phyloP scores from a whole-genome alignment of 2,113 vertebrate genomes.

The Motacilla alba region DNA sequence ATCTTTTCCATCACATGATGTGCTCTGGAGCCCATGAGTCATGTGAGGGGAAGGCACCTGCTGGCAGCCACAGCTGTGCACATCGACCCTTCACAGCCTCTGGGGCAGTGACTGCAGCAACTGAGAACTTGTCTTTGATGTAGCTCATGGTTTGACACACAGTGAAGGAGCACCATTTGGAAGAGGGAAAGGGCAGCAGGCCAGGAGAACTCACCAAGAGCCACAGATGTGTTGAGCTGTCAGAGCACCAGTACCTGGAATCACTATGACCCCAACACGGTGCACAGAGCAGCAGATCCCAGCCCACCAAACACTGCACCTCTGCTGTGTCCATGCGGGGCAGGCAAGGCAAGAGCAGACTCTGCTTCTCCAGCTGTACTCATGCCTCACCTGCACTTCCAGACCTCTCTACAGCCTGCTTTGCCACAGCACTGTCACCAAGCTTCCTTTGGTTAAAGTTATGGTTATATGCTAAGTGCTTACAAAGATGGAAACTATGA shows the following conservation, averaged over 20 bases:
- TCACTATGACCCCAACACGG: rapidly evolving
- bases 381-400: not conserved
- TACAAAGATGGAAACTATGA: not conserved
- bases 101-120: not conserved
- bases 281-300: no score
- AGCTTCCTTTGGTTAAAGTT: not conserved
- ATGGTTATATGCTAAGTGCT: not conserved
- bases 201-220: not conserved
- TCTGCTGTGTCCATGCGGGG: not conserved
- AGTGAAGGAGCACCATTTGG: rapidly evolving
- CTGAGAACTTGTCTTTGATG: not conserved
- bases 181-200: not conserved
- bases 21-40: not conserved
- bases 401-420: not conserved
- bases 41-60: not conserved
- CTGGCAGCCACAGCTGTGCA: rapidly evolving
- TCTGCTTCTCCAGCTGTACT: not conserved
- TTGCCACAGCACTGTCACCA: not conserved
- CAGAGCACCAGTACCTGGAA: not conserved
- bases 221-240: not conserved
- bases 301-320: not conserved
- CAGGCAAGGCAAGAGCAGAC: not conserved
- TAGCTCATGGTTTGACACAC: not conserved
- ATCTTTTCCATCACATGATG: not conserved
- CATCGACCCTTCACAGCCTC: rapidly evolving